Conservation (phyloP, 2,888 invertebrate species). For the Melipona beecheii region DNA sequence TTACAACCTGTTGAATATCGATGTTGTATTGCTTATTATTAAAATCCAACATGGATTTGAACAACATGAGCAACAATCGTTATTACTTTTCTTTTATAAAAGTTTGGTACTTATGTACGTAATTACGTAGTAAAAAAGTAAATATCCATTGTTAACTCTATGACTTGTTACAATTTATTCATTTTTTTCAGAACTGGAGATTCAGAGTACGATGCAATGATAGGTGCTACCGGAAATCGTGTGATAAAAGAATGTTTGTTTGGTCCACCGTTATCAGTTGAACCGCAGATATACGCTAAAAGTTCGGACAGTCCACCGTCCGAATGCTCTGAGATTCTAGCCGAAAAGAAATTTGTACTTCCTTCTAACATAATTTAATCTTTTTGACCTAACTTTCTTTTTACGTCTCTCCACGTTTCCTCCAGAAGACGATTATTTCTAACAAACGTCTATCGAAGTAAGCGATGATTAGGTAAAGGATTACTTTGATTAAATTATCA, state of each 20-base stretch:
- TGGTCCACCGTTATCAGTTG: constrained; percentile 61
- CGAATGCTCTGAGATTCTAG: constrained; percentile 62
- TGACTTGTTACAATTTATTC: neutral
- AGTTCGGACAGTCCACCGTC: constrained; percentile 57
- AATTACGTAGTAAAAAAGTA: neutral
- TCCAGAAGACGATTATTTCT: neutral
- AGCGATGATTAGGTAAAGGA: neutral
- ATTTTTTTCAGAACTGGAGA: constrained; percentile 71
- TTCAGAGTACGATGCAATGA: constrained; percentile 71
- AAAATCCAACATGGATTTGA: neutral
- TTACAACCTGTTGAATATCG: neutral
- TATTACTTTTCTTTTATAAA: neutral
- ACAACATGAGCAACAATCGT: neutral
- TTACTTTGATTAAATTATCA: constrained; percentile 43
- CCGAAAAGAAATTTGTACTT: constrained; percentile 48
- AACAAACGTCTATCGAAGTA: constrained; percentile 7
- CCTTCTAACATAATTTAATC: constrained; percentile 47
- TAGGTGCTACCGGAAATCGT: constrained; percentile 67
- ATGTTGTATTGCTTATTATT: neutral
- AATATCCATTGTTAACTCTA: neutral
- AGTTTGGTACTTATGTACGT: neutral
- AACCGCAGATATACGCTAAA: constrained; percentile 50
- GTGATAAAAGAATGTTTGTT: constrained; percentile 59
- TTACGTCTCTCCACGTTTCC: neutral
- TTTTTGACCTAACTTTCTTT: neutral